Percentiles rank a stretch among this genome's conserved stretches.
Conservation (phyloP, 2,888 invertebrate species). For the Anarsia innoxiella region DNA sequence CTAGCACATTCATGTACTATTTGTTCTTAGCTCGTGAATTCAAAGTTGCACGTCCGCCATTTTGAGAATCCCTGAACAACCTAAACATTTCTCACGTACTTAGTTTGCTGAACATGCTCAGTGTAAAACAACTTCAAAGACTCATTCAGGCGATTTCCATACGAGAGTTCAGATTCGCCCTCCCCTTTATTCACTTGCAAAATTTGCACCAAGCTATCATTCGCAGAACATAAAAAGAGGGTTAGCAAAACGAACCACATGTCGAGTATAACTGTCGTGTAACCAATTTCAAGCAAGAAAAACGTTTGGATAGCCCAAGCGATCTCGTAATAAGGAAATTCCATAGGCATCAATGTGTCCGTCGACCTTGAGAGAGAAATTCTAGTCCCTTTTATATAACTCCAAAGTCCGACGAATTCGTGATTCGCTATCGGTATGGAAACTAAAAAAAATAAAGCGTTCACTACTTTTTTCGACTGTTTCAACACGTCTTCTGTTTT, state of each 20-base stretch:
- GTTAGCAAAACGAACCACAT: conserved; percentile 47
- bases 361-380: conserved; percentile 43
- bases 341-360: conserved; percentile 44
- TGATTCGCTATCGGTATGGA: conserved; percentile 32
- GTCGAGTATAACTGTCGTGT: conserved; percentile 35
- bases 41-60: no score
- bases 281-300: conserved; percentile 31
- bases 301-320: conserved; percentile 38
- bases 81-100: no score
- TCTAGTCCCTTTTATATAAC: conserved; percentile 33
- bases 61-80: no score
- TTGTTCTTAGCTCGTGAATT: no score
- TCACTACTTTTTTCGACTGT: conserved; percentile 26
- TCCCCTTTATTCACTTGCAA: conserved; percentile 24
- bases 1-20: no score
- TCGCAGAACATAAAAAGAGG: conserved; percentile 35
- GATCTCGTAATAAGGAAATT: conserved; percentile 44
- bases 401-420: conserved; percentile 34
- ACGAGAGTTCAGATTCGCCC: conserved; percentile 24
- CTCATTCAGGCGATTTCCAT: conserved; percentile 32
- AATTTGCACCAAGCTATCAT: conserved; percentile 30
- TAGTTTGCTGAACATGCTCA: conserved; percentile 22
- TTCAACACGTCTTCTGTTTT: conserved; percentile 20
- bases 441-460: conserved; percentile 23
- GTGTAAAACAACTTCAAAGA: conserved; percentile 36